Percentiles rank a stretch among this genome's conserved stretches.
phyloP scores from a whole-genome alignment of 2,888 invertebrate genomes.

The Campoletis raptor region DNA sequence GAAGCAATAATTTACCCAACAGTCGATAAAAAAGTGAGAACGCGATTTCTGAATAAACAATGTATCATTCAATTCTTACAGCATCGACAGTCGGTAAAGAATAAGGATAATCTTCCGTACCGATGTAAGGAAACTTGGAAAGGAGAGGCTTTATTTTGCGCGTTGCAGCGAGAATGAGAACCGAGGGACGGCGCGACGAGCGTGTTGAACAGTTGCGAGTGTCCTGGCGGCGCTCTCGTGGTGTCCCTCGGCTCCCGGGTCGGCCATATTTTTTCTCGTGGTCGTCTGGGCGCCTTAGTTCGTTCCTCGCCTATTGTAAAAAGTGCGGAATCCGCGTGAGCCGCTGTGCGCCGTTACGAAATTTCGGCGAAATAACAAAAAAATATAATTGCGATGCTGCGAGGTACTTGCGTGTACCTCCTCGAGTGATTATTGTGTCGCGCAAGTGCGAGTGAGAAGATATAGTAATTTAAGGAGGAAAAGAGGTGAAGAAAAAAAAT shows the following conservation, averaged over 20 bases:
- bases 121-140: background rate
- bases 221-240: conserved; percentile 74
- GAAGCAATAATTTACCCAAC: no score
- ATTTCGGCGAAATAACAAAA: conserved; percentile 77
- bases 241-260: conserved; percentile 69
- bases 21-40: no score
- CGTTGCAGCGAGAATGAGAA: background rate
- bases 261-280: conserved; percentile 83
- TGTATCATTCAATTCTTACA: background rate
- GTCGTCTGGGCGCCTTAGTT: conserved; percentile 59
- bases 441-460: conserved; percentile 3
- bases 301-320: conserved; percentile 40
- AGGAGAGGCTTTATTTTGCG: background rate
- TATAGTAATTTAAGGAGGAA: conserved; percentile 57
- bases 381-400: conserved; percentile 79
- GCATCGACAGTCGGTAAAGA: background rate
- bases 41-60: no score
- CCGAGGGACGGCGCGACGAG: conserved; percentile 4
- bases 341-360: conserved; percentile 5
- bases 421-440: conserved; percentile 37
- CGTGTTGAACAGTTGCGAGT: conserved; percentile 46
- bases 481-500: conserved; percentile 74
- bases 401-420: conserved; percentile 74
- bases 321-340: conserved; percentile 35
- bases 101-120: background rate